Conservation (phyloP, 23 tunicate species). For the Trididemnum clinides region DNA sequence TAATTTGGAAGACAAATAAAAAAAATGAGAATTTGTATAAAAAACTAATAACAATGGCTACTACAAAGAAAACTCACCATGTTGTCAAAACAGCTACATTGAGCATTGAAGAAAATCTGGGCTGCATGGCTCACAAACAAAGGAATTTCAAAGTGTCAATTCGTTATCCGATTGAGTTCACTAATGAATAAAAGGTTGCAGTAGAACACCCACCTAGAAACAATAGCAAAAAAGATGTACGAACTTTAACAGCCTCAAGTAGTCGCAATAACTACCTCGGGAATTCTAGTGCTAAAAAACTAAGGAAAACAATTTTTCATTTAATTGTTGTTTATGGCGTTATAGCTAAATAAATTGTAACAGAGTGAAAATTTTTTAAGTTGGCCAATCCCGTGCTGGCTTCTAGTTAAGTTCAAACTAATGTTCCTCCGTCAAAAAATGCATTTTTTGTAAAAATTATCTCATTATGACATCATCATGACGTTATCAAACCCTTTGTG, state of each 20-base stretch:
- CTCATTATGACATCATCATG: no score
- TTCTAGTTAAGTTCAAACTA: no score
- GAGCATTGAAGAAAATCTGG: slow-evolving; percentile 30
- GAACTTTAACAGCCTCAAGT: slow-evolving; percentile 3
- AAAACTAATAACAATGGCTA: slow-evolving; percentile 14
- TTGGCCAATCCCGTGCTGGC: no score
- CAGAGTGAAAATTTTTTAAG: no score
- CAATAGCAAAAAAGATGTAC: neutral
- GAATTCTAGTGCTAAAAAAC: no score
- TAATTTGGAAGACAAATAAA: neutral
- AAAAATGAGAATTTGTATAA: neutral
- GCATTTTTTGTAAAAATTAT: no score
- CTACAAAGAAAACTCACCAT: neutral
- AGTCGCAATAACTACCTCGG: slow-evolving; percentile 9
- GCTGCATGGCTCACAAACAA: slow-evolving; percentile 8
- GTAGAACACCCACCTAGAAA: neutral
- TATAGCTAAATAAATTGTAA: no score
- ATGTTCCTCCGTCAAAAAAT: no score
- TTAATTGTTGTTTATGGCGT: no score
- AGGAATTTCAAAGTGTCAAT: slow-evolving; percentile 13
- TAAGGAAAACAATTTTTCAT: no score
- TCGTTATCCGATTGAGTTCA: slow-evolving; percentile 7
- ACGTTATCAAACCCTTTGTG: no score
- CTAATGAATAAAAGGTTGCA: slow-evolving; percentile 5
- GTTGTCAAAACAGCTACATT: slow-evolving; percentile 13